These are phyloP conservation scores for Autographa gamma DNA, from an alignment of 2,888 invertebrate species.

Conservation along the genomic window DNA sequence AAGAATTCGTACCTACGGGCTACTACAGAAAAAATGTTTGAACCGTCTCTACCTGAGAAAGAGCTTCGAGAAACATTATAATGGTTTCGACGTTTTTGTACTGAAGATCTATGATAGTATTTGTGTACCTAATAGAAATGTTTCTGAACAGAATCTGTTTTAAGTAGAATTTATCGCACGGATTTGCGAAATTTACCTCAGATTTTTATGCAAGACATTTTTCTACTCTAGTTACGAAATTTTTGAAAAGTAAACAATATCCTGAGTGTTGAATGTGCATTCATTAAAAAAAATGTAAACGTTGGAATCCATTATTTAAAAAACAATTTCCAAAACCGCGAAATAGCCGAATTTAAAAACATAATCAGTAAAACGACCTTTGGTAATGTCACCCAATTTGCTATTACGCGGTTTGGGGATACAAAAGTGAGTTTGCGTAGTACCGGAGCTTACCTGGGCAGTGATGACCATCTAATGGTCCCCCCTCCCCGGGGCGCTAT, in stretches of 20 bases:
- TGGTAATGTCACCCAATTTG: constrained; percentile 41
- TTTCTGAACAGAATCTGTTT: not conserved
- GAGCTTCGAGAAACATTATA: constrained; percentile 3
- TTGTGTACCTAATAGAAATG: not conserved
- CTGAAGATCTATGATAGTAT: not conserved
- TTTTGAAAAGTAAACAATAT: not conserved
- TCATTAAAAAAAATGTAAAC: not conserved
- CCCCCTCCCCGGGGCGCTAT: constrained; percentile 58
- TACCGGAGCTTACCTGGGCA: constrained; percentile 60
- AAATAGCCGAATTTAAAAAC: constrained; percentile 16
- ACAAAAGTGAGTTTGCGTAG: constrained; percentile 44
- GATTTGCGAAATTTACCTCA: not conserved
- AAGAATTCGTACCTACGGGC: constrained; percentile 57
- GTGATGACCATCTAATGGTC: constrained; percentile 70
- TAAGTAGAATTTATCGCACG: not conserved
- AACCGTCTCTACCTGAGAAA: constrained; percentile 42
- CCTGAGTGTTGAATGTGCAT: not conserved
- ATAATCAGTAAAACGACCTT: constrained; percentile 30
- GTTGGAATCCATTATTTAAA: not conserved
- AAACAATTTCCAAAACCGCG: not conserved
- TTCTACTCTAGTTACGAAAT: too few relatives aligned
- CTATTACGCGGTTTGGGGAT: constrained; percentile 33
- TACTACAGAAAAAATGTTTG: constrained; percentile 52
- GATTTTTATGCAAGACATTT: too few relatives aligned
- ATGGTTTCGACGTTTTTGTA: constrained; percentile 1